Base-by-base conservation (phyloP, 2,797 vertebrate genomes). In the Carduelis carduelis region DNA sequence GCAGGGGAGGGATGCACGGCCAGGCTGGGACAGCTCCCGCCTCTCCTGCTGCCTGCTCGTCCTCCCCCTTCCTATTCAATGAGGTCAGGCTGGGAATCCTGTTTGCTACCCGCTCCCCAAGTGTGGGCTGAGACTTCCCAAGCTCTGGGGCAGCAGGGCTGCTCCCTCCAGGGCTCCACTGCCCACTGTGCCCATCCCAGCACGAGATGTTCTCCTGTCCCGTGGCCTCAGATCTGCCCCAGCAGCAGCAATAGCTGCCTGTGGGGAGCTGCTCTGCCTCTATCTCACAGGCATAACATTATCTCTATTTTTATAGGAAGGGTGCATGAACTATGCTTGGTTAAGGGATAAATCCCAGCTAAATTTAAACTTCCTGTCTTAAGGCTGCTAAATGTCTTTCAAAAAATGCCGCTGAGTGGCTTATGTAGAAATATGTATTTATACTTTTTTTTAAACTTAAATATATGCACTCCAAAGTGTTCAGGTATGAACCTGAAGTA, bases 301-400 rank as follows among this genome's bases (percentile, higher is more conserved):
- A 78, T 81, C 76, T 88, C 92, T 96, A 76, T 90, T 93, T 96
- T 95, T 94, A 39, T 72, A 53, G 72, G 46, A 87, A 87, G 79
- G 65, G 68, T 39, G 24, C 91, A 80, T 12, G 91, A 94, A 85
- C 94, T 76, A 44, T 52, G 81, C 63, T 83, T 1, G 14, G 78
- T 86, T 91, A 80, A 93, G 41, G 95, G 75, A 94, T 91, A 93
- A 88, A 94, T 92, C 84, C 74, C 87, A 91, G 95, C 89, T 94
- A 95, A 93, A 96, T 92, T 96, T 96, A 93, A 93, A 95, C 85
- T 93, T 97, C 85, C 95, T 93, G 87, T 81, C 93, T 63, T 61
- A 92, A 80, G 66, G 50, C 84, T 88, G 69, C 46, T 92, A 76
- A 82, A 76, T 14, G 22, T 53, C 43, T 30, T 71, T 32, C 1